Conservation (phyloP, 2,113 vertebrate genomes). For the Acanthisitta chloris region DNA sequence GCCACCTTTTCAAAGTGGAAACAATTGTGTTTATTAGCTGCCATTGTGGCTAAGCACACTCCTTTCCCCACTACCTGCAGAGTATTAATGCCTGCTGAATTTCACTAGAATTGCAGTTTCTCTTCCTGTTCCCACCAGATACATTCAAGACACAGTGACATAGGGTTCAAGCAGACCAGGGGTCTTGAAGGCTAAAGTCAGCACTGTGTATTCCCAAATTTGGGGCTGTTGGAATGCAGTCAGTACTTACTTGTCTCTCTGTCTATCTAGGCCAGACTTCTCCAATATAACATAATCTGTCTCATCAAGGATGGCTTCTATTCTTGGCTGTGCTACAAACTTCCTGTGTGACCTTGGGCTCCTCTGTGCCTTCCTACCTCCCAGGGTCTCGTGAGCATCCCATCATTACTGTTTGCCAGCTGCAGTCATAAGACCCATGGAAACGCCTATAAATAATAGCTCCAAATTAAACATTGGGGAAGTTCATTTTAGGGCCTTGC, state of each 20-base stretch:
- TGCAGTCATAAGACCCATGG: slow-evolving; percentile 17
- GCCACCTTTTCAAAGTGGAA: not conserved
- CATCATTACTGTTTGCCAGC: slow-evolving; percentile 22
- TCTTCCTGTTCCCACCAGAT: not conserved
- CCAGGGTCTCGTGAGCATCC: not conserved
- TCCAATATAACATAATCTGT: slow-evolving; percentile 25
- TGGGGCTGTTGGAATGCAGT: not conserved
- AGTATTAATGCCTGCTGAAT: not conserved
- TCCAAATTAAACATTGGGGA: slow-evolving; percentile 33
- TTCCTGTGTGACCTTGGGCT: slow-evolving; percentile 45
- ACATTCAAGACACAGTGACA: not conserved
- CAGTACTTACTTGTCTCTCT: slow-evolving; percentile 9
- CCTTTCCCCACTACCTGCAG: not conserved
- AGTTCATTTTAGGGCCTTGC: not conserved
- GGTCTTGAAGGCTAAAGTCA: not conserved
- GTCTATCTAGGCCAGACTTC: not conserved
- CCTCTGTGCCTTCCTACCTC: not conserved
- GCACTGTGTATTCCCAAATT: not conserved
- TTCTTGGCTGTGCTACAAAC: slow-evolving; percentile 7
- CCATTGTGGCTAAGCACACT: not conserved
- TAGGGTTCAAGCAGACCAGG: not conserved
- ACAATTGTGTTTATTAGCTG: not conserved
- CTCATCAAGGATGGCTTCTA: slow-evolving; percentile 15
- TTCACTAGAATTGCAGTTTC: not conserved
- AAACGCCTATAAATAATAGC: slow-evolving; percentile 48